Evolutionary conservation across 92 coral and sea anemone genomes (phyloP), one percentile per base, ranked within the genome.

Genomic region (Pocillopora meandrina): DNA sequence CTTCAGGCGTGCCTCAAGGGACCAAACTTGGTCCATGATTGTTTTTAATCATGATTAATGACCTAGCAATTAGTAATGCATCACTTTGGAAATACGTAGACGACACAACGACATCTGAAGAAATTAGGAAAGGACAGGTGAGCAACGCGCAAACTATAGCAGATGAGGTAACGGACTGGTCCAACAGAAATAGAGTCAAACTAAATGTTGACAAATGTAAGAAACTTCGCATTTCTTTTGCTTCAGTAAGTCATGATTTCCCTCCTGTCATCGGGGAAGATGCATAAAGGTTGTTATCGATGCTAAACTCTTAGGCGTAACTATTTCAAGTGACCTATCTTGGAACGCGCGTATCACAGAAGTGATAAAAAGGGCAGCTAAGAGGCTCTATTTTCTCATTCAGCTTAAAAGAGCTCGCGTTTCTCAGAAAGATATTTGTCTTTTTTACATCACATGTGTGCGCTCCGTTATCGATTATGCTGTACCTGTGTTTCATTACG

Each of bases 51-150:
- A 58, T 71, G 78, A 83, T 83, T 21, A 74, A 83, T 42, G 80
- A 83, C 65, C 73, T 83, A 61, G 36, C 74, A 23, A 23, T 83
- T 64, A 61, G 63, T 36, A 69, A 81, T 56, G 66, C 85, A 12
- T 71, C 33, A 16, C 34, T 82, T 35, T 36, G 87, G 73, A 83
- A 61, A 72, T 73, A 19, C 61, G 87, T 83, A 18, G 87, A 73
- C 69, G 80, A 74, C 61, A 83, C 74, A 20, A 83, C 80, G 17
- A 61, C 74, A 35, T 73, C 87, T 9, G 87, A 74, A 23, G 74
- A 14, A 61, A 14, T 61, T 4, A 61, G 16, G 65, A 61, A 61
- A 61, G 65, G 65, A 61, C 65, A 61, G 19, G 18, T 61, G 16
- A 10, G 65, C 19, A 61, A 61, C 18, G 65, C 0, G 65, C 65